Conservation (phyloP, 2,797 vertebrate genomes). For the Halcyon badia region DNA sequence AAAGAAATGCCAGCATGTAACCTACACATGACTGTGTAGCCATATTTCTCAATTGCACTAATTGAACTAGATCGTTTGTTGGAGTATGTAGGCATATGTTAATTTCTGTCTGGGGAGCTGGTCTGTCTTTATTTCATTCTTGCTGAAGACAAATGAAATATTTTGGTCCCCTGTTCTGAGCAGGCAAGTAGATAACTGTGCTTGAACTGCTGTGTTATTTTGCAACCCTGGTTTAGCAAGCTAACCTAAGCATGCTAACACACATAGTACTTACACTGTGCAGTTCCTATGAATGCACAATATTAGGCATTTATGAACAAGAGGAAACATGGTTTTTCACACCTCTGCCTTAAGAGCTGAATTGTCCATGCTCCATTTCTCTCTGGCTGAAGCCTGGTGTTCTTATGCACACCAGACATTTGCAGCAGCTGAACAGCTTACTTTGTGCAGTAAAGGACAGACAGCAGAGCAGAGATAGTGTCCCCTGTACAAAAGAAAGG, state of each 20-base stretch:
- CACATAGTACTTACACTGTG: background rate
- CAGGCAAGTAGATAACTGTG: background rate
- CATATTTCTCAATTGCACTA: background rate
- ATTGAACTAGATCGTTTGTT: background rate
- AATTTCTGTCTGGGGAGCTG: background rate
- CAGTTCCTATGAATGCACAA: background rate
- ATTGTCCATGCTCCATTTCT: background rate
- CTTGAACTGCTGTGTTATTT: background rate
- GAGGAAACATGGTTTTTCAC: conserved; percentile 1
- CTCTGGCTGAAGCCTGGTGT: background rate
- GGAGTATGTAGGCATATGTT: background rate
- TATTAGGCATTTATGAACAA: background rate
- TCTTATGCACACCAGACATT: background rate
- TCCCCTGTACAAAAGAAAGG: background rate
- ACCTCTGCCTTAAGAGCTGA: background rate
- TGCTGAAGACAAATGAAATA: background rate
- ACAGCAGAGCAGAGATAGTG: background rate
- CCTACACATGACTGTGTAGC: background rate
- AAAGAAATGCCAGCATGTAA: background rate
- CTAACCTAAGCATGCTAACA: background rate
- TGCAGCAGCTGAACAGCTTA: background rate
- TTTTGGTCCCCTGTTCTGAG: background rate
- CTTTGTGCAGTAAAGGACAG: background rate
- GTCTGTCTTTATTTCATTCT: background rate
- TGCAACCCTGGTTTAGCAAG: background rate